phyloP scores from a whole-genome alignment of 1,140 invertebrate genomes.

The Steinernema feltiae region DNA sequence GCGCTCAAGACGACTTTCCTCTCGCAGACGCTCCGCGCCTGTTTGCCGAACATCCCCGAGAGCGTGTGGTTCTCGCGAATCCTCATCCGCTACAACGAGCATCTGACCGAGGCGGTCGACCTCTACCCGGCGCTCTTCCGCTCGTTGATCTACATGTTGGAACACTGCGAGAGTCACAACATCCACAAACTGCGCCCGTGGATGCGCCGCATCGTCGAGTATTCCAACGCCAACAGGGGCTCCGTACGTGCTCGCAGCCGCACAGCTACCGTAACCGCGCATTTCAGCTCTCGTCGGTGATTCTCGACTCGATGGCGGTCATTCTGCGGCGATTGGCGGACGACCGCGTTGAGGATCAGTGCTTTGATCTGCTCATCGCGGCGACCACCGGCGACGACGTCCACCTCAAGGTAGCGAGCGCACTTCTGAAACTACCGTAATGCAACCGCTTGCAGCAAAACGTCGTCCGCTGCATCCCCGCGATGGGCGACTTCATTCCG shows the following conservation, averaged over 20 bases:
- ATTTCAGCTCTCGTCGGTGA: conserved; percentile 30
- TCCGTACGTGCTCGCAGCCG: conserved; percentile 14
- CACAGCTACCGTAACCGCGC: background rate
- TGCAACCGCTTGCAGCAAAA: conserved; percentile 41
- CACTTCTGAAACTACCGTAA: conserved; percentile 26
- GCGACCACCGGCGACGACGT: conserved; percentile 30
- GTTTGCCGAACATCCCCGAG: conserved; percentile 50
- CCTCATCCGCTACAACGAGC: conserved; percentile 51
- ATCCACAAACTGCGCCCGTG: conserved; percentile 51
- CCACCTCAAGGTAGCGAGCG: conserved; percentile 28
- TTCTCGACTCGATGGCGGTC: conserved; percentile 39
- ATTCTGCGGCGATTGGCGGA: conserved; percentile 45
- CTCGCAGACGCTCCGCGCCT: conserved; percentile 40
- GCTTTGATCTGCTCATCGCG: conserved; percentile 38
- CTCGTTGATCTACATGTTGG: conserved; percentile 50
- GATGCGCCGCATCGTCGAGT: conserved; percentile 49
- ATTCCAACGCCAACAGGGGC: conserved; percentile 18
- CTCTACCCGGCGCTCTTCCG: conserved; percentile 44
- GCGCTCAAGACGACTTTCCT: conserved; percentile 48
- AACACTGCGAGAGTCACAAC: conserved; percentile 53
- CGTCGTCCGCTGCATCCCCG: conserved; percentile 42
- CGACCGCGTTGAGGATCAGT: conserved; percentile 42
- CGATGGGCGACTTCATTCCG: conserved; percentile 50
- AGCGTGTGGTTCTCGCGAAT: conserved; percentile 49
- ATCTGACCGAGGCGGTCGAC: conserved; percentile 44